Conservation (phyloP, 2,888 invertebrate genomes). For the Chirona hameri region DNA sequence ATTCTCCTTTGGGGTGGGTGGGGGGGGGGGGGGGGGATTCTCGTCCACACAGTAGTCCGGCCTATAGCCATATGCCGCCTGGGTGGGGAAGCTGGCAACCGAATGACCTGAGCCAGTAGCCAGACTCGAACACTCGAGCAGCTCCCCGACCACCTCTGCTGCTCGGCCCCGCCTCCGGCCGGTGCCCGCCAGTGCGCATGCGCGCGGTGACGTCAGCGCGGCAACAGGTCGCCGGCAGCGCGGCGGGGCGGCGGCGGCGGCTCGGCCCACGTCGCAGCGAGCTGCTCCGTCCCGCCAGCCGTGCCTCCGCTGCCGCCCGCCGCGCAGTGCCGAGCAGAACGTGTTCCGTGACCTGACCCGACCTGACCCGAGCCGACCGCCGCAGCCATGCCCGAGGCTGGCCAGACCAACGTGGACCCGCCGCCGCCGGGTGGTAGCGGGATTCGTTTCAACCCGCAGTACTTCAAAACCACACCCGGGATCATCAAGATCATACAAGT, state of each 20-base stretch:
- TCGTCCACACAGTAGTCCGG: no score
- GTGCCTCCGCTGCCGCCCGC: not conserved
- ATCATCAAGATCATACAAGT: slow-evolving; percentile 70
- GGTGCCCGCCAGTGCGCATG: not conserved
- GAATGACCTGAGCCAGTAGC: no score
- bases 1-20: no score
- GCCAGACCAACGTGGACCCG: slow-evolving; percentile 1
- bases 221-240: slow-evolving; percentile 6
- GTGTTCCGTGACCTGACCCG: not conserved
- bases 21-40: no score
- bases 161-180: not conserved
- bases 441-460: slow-evolving; percentile 73
- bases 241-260: not conserved
- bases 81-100: no score
- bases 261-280: not conserved
- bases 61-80: no score
- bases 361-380: not conserved
- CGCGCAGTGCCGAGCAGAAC: not conserved
- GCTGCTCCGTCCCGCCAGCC: not conserved
- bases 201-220: slow-evolving; percentile 4
- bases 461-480: slow-evolving; percentile 67
- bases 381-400: not conserved
- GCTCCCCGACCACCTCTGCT: no score
- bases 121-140: no score
- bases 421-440: slow-evolving; percentile 56